phyloP scores from a whole-genome alignment of 2,113 vertebrate species.

The Lycaon pictus region DNA sequence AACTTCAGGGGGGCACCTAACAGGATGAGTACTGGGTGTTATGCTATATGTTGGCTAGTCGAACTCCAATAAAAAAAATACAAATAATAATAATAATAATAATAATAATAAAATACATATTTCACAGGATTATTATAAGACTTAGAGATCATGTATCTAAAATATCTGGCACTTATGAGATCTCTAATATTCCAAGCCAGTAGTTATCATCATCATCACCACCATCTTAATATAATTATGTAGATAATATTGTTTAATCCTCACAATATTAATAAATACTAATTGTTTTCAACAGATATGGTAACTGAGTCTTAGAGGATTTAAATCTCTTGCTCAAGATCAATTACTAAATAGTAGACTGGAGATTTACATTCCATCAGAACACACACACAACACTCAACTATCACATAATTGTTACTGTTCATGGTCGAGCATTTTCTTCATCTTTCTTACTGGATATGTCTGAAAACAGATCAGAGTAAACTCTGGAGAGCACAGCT shows the following conservation, averaged over 20 bases:
- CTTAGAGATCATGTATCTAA: not conserved
- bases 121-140: not conserved
- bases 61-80: too few species aligned
- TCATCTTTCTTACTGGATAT: not conserved
- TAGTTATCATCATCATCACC: not conserved
- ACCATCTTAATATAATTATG: not conserved
- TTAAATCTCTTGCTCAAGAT: not conserved
- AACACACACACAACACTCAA: not conserved
- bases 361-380: not conserved
- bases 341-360: not conserved
- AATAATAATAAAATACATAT: not conserved
- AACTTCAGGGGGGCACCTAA: too few species aligned
- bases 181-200: not conserved
- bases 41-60: too few species aligned
- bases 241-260: not conserved
- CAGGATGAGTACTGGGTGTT: too few species aligned
- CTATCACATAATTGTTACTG: not conserved
- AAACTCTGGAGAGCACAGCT: not conserved
- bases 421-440: not conserved
- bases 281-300: not conserved
- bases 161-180: not conserved
- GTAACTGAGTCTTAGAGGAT: not conserved
- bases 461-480: not conserved
- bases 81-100: too few species aligned
- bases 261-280: not conserved